phyloP scores from a whole-genome alignment of 2,113 vertebrate species.

The Neotragus pygmaeus region DNA sequence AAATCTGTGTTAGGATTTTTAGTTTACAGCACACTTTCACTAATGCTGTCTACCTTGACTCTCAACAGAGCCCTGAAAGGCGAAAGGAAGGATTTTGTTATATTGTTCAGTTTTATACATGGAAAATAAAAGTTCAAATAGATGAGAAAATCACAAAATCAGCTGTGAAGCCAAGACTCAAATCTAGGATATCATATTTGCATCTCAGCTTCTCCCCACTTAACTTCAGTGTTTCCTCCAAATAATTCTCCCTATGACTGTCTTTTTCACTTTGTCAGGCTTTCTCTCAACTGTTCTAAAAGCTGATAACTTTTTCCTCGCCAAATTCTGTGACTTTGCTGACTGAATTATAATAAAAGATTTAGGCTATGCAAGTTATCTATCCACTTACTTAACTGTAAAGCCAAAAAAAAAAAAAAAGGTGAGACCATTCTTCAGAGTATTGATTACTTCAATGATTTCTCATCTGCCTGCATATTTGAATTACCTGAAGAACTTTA shows the following conservation, averaged over 20 bases:
- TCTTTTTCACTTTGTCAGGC: not conserved
- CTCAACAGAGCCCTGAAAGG: not conserved
- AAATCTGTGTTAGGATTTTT: not conserved
- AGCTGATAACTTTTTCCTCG: not conserved
- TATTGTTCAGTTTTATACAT: not conserved
- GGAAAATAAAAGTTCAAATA: not conserved
- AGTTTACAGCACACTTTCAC: not conserved
- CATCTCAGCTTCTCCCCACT: not conserved
- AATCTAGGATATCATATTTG: not conserved
- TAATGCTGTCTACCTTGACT: not conserved
- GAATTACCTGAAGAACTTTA: conserved; percentile 28
- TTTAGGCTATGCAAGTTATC: not conserved
- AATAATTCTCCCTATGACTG: not conserved
- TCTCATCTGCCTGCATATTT: not conserved
- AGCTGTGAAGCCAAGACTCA: not conserved
- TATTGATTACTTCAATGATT: not conserved
- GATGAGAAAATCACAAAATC: not conserved
- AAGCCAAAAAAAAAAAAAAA: not conserved
- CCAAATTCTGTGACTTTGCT: not conserved
- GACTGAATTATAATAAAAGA: not conserved
- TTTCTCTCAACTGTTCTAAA: not conserved
- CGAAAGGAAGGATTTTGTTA: not conserved
- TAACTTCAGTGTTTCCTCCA: not conserved
- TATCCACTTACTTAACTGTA: not conserved
- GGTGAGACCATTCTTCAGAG: not conserved